Percentiles rank a stretch among this genome's conserved stretches.
These are phyloP conservation scores for Zaprionus ornatus DNA, from an alignment of 1,140 invertebrate species.

Conservation along the genomic window DNA sequence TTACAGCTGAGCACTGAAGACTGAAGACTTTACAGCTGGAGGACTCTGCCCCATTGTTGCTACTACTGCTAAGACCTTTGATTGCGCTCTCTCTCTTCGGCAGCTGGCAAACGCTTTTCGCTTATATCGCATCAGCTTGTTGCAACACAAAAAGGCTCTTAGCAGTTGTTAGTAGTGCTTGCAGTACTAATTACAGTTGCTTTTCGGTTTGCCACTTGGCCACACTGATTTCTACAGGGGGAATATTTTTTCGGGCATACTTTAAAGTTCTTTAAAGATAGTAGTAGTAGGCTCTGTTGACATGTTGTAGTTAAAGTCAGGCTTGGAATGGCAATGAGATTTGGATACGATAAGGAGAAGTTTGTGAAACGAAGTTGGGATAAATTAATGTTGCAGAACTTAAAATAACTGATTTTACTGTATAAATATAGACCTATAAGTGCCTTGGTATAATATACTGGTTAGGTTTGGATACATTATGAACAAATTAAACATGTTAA, in stretches of 20 bases:
- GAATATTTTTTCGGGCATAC: neutral
- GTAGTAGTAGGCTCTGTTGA: neutral
- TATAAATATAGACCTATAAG: too few relatives aligned
- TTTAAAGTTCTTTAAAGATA: neutral
- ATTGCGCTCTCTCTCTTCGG: neutral
- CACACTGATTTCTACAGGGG: neutral
- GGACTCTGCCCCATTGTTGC: neutral
- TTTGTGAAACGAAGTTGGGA: neutral
- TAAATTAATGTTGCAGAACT: neutral
- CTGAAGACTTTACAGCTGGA: neutral
- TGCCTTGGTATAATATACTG: too few relatives aligned
- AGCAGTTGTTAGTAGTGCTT: neutral
- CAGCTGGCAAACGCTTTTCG: neutral
- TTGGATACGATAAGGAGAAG: neutral
- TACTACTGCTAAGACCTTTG: neutral
- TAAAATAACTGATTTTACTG: too few relatives aligned
- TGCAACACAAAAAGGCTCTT: neutral
- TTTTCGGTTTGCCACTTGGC: neutral
- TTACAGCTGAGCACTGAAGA: neutral
- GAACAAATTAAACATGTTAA: too few relatives aligned
- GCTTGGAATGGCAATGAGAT: neutral
- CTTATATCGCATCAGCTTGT: neutral
- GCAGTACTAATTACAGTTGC: constrained; percentile 2
- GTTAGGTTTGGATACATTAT: too few relatives aligned
- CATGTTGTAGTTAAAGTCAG: neutral